phyloP scores from a whole-genome alignment of 2,113 vertebrate genomes.

The Chaetodon auriga region DNA sequence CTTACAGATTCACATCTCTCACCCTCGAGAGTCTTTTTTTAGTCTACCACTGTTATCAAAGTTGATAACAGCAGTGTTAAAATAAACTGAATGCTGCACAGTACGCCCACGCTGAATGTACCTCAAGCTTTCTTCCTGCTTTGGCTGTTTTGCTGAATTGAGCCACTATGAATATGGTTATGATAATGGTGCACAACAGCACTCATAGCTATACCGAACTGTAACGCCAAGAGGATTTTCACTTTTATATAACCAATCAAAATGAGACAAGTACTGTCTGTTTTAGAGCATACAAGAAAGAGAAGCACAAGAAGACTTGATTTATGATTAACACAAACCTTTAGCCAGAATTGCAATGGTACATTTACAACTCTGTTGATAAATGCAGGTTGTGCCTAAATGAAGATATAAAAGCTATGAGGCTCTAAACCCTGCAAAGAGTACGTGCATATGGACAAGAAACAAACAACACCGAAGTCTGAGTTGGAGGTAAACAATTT shows the following conservation, averaged over 20 bases:
- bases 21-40: constrained; percentile 5
- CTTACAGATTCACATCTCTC: background rate
- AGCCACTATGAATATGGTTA: background rate
- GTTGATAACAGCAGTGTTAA: background rate
- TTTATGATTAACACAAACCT: background rate
- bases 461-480: background rate
- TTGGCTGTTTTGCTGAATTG: background rate
- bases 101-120: background rate
- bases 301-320: too few species aligned
- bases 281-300: background rate
- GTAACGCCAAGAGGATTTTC: background rate
- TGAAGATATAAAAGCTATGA: background rate
- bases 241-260: background rate
- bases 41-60: background rate
- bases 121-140: background rate
- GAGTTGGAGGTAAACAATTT: background rate
- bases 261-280: background rate
- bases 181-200: background rate
- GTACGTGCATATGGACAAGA: background rate
- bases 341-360: background rate
- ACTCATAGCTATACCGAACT: background rate
- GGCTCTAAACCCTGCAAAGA: too few species aligned
- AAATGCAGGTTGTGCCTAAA: background rate
- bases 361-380: background rate
- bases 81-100: constrained; percentile 6